phyloP scores from a whole-genome alignment of 2,888 invertebrate species.

The Anoncus sp. region DNA sequence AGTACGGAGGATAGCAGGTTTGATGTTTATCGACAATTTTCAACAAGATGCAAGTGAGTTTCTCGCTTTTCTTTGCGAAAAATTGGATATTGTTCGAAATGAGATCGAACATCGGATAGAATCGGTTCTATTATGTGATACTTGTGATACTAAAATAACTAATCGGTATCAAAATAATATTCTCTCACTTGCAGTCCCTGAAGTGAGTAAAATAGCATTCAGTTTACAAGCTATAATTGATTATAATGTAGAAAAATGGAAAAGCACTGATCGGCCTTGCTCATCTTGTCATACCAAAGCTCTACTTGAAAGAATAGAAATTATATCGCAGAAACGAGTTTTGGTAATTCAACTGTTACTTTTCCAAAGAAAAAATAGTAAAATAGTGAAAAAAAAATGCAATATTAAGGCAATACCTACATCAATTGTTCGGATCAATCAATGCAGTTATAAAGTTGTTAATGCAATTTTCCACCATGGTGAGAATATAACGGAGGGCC shows the following conservation, averaged over 20 bases:
- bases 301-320: not conserved
- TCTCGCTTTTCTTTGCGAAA: not conserved
- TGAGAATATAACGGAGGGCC: not conserved
- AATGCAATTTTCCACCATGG: slow-evolving; percentile 36
- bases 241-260: slow-evolving; percentile 20
- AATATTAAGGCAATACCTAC: slow-evolving; percentile 13
- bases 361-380: not conserved
- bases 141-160: slow-evolving; percentile 4
- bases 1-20: slow-evolving; percentile 17
- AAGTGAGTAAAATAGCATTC: not conserved
- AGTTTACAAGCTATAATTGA: slow-evolving; percentile 29
- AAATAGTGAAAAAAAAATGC: slow-evolving; percentile 4
- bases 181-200: not conserved
- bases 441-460: slow-evolving; percentile 23
- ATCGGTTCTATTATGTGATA: not conserved
- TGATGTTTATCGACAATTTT: slow-evolving; percentile 14
- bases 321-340: too few relatives aligned
- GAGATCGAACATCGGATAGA: slow-evolving; percentile 9
- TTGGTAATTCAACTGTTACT: slow-evolving; percentile 23
- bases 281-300: not conserved
- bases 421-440: not conserved
- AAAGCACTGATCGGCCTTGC: not conserved
- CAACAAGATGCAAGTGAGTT: slow-evolving; percentile 45
- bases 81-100: not conserved
- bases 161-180: slow-evolving; percentile 19